Percentiles rank a stretch among this genome's conserved stretches.
Evolutionary conservation across 1,140 invertebrate species (phyloP).

Genomic region (Dinoponera quadriceps): DNA sequence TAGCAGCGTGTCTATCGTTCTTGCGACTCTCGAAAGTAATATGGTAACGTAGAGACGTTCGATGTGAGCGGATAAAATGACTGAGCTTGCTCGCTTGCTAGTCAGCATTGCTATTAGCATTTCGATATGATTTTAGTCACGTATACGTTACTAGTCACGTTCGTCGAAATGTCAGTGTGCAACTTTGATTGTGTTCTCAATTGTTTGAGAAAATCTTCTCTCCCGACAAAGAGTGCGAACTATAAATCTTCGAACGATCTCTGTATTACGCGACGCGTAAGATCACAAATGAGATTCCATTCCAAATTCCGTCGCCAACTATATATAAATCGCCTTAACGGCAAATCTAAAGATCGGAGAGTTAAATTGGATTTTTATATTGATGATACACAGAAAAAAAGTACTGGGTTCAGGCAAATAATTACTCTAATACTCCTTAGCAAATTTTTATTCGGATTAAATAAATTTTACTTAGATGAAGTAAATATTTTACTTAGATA

Average conservation of each 20-base stretch:
- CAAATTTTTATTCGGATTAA: too few species aligned
- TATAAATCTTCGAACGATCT: too few species aligned
- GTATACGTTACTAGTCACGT: neutral
- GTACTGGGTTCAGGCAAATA: too few species aligned
- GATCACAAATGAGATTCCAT: too few species aligned
- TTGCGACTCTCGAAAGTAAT: neutral
- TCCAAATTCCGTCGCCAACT: too few species aligned
- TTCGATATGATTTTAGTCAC: slow-evolving; percentile 16
- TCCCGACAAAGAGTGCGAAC: neutral
- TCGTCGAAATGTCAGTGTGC: slow-evolving; percentile 1
- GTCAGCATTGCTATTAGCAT: neutral
- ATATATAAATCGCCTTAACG: neutral
- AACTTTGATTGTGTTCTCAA: neutral
- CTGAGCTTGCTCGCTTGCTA: neutral
- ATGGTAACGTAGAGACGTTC: neutral
- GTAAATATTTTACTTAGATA: too few species aligned
- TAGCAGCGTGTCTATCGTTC: neutral
- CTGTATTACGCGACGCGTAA: too few species aligned
- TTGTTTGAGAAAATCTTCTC: neutral
- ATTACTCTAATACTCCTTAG: too few species aligned
- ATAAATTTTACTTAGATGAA: too few species aligned
- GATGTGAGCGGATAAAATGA: neutral
- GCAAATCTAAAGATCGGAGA: neutral
- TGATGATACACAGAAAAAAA: neutral
- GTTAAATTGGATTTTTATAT: neutral